Percentiles rank a stretch among this genome's conserved stretches.
phyloP scores from a whole-genome alignment of 2,797 vertebrate species.

The Neosilurus mollespiculum region DNA sequence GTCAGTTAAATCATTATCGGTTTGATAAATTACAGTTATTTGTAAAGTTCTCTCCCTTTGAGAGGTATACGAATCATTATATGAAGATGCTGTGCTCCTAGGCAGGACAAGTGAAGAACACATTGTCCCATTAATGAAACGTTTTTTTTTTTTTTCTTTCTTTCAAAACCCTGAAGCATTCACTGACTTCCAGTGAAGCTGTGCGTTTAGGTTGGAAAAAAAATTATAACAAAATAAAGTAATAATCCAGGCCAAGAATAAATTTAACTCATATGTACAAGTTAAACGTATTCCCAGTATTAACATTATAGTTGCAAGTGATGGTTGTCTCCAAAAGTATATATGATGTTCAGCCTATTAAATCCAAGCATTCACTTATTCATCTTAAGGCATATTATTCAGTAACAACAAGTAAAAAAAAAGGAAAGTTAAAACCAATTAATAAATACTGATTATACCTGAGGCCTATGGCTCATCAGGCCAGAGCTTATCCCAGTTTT shows the following conservation, averaged over 20 bases:
- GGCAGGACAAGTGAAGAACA: not conserved
- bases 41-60: not conserved
- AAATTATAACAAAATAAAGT: not conserved
- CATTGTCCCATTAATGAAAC: not conserved
- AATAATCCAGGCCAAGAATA: not conserved
- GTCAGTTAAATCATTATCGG: not conserved
- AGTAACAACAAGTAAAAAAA: not conserved
- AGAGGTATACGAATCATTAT: not conserved
- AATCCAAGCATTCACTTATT: not conserved
- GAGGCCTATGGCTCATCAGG: too few relatives aligned
- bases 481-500: too few relatives aligned
- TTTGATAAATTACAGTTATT: not conserved
- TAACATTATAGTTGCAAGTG: not conserved
- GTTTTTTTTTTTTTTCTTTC: not conserved
- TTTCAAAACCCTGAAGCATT: not conserved
- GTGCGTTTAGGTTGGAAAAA: not conserved
- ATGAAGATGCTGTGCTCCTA: not conserved
- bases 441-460: too few relatives aligned
- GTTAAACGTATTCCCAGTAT: not conserved
- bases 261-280: not conserved
- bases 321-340: not conserved
- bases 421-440: not conserved
- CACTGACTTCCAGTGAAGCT: not conserved
- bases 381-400: not conserved
- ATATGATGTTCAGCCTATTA: not conserved